Base-by-base conservation (phyloP, 2,888 invertebrate species). In the Schizotus pectinicornis region DNA sequence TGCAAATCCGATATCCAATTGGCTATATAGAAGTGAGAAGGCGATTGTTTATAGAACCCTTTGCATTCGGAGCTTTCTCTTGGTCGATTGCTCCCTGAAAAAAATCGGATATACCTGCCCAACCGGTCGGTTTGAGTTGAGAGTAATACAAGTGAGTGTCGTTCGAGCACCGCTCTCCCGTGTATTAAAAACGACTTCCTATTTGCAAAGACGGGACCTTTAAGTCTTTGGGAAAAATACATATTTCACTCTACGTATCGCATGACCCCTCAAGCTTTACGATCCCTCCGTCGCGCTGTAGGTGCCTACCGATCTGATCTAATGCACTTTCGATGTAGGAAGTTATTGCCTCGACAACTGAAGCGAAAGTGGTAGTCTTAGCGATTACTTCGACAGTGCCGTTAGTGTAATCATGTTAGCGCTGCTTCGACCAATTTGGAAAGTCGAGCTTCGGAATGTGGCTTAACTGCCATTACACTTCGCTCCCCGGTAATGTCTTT, bases 321-420 rank as follows among this genome's bases (percentile, higher is more conserved):
- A 67, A 67, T 67, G 67, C 67, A 65, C 63, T 65, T 67, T 64
- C 62, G 56, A 59, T 67, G 67, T 65, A 61, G 46, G 53, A 61
- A 62, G 63, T 58, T 66, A 66, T 66, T 63, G 62, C 62, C 56
- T 51, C 57, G 47, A 54, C 63, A 66, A 67, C 57, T 63, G 64
- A 63, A 61, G 65, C 64, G 67, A 67, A 67, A 67, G 67, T 67
- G 67, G 64, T 65, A 63, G 65, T 64, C 61, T 62, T 65, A 57
- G 61, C 61, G 58, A 67, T 67, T 65, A 67, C 62, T 65, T 63
- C 58, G 59, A 61, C 64, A 64, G 63, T 54, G 59, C 60, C 62
- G 64, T 65, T 67, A 65, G 62, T 63, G 65, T 67, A 68, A 68
- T 67, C 64, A 63, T 52, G 67, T 65, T 65, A 61, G 60, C 54